A percentile compares a stretch with the other conserved stretches of the same genome.
These are phyloP conservation scores for Chromis chromis DNA, from an alignment of 2,797 vertebrate species.

Conservation along the genomic window DNA sequence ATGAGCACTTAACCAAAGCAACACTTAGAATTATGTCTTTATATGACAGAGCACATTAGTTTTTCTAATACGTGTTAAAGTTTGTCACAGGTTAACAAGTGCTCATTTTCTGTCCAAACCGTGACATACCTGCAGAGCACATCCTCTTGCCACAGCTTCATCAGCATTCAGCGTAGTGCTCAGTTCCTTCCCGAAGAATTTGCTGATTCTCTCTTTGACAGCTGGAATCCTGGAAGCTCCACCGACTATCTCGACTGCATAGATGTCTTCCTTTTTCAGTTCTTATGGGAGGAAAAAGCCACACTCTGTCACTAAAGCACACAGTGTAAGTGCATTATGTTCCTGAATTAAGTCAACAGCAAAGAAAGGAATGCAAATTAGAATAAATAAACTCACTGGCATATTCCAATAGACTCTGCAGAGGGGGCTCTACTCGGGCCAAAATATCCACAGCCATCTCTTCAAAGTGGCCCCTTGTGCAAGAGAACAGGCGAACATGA, in stretches of 20 bases:
- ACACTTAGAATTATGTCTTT: too few relatives aligned
- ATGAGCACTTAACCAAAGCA: too few relatives aligned
- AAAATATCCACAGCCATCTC: constrained; percentile 93
- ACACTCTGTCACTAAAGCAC: neutral
- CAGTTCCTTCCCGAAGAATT: constrained; percentile 96
- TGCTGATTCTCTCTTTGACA: constrained; percentile 95
- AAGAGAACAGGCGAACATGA: constrained; percentile 27
- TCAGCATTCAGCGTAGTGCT: constrained; percentile 97
- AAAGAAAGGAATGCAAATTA: neutral
- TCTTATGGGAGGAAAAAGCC: constrained; percentile 76
- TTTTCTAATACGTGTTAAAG: neutral
- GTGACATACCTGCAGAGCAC: constrained; percentile 91
- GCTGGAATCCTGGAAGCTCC: constrained; percentile 95
- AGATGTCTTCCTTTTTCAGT: constrained; percentile 96
- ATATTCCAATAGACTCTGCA: constrained; percentile 93
- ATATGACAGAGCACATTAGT: too few relatives aligned
- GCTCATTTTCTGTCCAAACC: neutral
- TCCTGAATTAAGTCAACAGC: neutral
- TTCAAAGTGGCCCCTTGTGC: constrained; percentile 89
- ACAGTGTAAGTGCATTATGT: neutral
- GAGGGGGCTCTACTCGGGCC: constrained; percentile 91
- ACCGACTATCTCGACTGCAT: constrained; percentile 98
- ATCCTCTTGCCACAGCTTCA: constrained; percentile 96
- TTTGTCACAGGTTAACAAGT: neutral
- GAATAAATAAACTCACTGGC: constrained; percentile 88